These are phyloP conservation scores for Allolobophora icterica DNA, from an alignment of 2,888 invertebrate species.

Conservation along the genomic window DNA sequence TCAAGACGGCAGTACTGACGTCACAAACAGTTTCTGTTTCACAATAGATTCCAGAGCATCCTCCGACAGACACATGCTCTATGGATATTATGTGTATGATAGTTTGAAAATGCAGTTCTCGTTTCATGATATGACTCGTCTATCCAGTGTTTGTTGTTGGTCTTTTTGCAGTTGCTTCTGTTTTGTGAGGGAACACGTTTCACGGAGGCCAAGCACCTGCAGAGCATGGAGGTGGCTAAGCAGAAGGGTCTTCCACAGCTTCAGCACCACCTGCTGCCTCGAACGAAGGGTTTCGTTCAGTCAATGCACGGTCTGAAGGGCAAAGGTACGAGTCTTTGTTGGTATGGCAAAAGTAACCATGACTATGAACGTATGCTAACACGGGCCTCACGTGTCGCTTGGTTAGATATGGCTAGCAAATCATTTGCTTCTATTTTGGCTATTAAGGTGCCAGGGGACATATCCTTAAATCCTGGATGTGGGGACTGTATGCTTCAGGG, in stretches of 20 bases:
- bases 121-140: neutral
- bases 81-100: no score
- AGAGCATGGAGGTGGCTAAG: slow-evolving; percentile 84
- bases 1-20: no score
- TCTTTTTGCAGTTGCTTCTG: slow-evolving; percentile 74
- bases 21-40: no score
- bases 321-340: slow-evolving; percentile 56
- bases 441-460: neutral
- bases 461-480: neutral
- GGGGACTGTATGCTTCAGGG: neutral
- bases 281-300: slow-evolving; percentile 90
- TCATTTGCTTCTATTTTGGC: neutral
- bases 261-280: slow-evolving; percentile 89
- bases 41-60: no score
- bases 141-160: neutral
- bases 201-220: slow-evolving; percentile 83
- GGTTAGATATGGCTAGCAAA: no score
- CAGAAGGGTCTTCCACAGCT: slow-evolving; percentile 83
- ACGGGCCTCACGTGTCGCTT: no score
- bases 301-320: slow-evolving; percentile 81
- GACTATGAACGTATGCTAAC: neutral
- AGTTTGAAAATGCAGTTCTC: neutral
- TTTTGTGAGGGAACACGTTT: slow-evolving; percentile 94
- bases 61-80: no score
- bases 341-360: neutral